Base-by-base conservation (phyloP, 1,140 invertebrate genomes). In the Araneus ventricosus region DNA sequence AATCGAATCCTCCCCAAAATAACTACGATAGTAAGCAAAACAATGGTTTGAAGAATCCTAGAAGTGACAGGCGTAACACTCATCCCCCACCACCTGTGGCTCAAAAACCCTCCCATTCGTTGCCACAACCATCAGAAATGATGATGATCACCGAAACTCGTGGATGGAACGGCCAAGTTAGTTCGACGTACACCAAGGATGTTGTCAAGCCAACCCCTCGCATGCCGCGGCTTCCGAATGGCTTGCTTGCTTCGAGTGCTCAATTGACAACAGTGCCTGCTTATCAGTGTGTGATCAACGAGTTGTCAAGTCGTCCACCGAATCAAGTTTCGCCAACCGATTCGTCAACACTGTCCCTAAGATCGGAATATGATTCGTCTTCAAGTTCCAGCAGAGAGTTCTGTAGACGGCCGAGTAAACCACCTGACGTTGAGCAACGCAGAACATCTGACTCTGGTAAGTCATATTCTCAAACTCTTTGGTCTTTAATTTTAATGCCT, bases 61-160 rank as follows among this genome's bases (percentile, higher is more conserved):
- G 41, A 24, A 57, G 67, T 75, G 88, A 89, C 22, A 75, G 82
- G 41, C 24, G 59, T 2, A 92, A 84, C 8, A 92, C 88, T 6
- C 91, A 87, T 20, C 84, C 67, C 0, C 89, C 89, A 5, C 91
- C 91, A n/a, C 90, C 90, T 30, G 91, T 92, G 22, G 61, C 91
- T 2, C 91, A 92, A 45, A 92, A 92, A 10, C 91, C 91, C 24
- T 57, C 39, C 3, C 79, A 82, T 14, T 22, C 57, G 3, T 52
- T 92, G 7, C 84, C 84, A 20, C 91, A 92, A 41, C 91, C 91
- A 7, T 79, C 91, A n/a, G 84, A 92, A 79, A 92, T 92, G 91
- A n/a, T 86, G 24, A 45, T 92, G 90, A 59, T 92, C 6, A 75
- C 84, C 1, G 91, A 92, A 59, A 92, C 61, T 6, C n/a, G 84